Percentiles rank a stretch among this genome's conserved stretches.
These are phyloP conservation scores for Globodera rostochiensis DNA, from an alignment of 1,140 invertebrate species.

Conservation along the genomic window DNA sequence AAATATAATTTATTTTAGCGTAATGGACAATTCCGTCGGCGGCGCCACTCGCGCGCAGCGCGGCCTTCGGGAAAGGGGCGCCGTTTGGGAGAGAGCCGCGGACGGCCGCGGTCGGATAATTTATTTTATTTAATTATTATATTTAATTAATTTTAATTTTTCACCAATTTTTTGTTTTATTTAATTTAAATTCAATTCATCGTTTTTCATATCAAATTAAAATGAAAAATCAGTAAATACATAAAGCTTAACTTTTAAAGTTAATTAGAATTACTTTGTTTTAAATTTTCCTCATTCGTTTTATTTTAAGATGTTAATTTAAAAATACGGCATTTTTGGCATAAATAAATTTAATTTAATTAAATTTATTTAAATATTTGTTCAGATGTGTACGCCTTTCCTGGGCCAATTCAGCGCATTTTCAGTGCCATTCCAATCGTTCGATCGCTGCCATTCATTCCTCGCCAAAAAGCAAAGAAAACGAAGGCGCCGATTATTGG, in stretches of 20 bases:
- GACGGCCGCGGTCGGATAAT: slow-evolving; percentile 17
- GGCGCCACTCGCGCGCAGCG: slow-evolving; percentile 62
- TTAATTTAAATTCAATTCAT: no score
- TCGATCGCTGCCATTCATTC: slow-evolving; percentile 49
- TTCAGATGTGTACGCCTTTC: slow-evolving; percentile 55
- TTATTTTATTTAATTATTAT: no score
- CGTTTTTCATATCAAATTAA: no score
- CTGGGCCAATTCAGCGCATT: slow-evolving; percentile 43
- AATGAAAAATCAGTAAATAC: no score
- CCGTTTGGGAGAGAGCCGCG: slow-evolving; percentile 18
- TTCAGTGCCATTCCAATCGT: slow-evolving; percentile 40
- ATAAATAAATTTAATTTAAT: no score
- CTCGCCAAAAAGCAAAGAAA: slow-evolving; percentile 21
- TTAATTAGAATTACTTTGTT: neutral
- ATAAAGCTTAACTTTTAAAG: no score
- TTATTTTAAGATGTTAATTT: neutral
- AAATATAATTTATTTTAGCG: neutral
- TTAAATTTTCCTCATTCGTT: neutral
- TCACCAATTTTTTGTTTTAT: no score
- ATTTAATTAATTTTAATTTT: no score
- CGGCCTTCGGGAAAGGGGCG: slow-evolving; percentile 43
- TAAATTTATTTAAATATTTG: neutral
- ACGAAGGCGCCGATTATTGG: neutral
- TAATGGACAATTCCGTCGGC: slow-evolving; percentile 65
- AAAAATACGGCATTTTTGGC: no score